phyloP scores from a whole-genome alignment of 2,888 invertebrate species.

The Eupithecia tripunctaria region DNA sequence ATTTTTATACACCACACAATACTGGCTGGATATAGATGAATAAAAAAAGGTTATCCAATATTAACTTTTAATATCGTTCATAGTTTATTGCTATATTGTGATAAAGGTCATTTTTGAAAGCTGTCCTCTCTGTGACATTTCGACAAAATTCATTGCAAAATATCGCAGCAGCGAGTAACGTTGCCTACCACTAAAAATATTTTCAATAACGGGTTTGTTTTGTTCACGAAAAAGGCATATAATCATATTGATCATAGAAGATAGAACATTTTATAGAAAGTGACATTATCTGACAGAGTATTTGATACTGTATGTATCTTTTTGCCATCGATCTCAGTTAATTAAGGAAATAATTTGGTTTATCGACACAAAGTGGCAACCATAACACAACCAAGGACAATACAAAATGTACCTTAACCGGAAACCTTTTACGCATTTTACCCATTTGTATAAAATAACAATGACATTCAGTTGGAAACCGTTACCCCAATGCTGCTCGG shows the following conservation, averaged over 20 bases:
- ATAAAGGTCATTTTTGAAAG: slow-evolving; percentile 46
- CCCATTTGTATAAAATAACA: slow-evolving; percentile 55
- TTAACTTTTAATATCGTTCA: slow-evolving; percentile 16
- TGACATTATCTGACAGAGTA: neutral
- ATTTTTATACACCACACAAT: neutral
- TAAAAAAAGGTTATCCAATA: slow-evolving; percentile 2
- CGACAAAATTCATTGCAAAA: slow-evolving; percentile 47
- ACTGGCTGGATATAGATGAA: neutral
- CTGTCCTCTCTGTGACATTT: slow-evolving; percentile 44
- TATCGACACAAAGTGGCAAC: neutral
- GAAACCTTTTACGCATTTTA: slow-evolving; percentile 6
- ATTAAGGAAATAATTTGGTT: neutral
- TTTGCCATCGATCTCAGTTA: too few relatives aligned
- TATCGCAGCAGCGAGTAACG: neutral
- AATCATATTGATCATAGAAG: neutral
- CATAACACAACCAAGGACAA: neutral
- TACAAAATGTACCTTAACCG: neutral
- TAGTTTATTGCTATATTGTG: slow-evolving; percentile 15
- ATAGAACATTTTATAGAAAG: neutral
- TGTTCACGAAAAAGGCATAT: neutral
- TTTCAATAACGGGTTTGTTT: neutral
- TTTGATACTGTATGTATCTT: neutral
- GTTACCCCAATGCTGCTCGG: slow-evolving; percentile 65
- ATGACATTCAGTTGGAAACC: slow-evolving; percentile 61
- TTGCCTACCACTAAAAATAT: neutral